phyloP scores from a whole-genome alignment of 1,140 invertebrate genomes.

The Psix sp. region DNA sequence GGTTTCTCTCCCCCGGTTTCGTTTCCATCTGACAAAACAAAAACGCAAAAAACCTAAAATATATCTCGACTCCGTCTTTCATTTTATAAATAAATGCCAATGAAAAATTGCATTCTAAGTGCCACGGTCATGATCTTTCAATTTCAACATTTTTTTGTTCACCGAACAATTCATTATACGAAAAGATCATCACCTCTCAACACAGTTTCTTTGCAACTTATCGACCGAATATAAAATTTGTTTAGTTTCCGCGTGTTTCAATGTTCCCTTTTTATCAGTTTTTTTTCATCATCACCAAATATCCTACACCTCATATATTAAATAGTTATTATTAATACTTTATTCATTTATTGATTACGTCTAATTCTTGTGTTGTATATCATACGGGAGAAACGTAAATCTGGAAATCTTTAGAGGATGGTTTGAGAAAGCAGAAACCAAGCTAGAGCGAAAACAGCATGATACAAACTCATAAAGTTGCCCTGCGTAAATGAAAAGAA shows the following conservation, averaged over 20 bases:
- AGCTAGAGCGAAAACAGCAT: no score
- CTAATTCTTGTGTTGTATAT: conserved; percentile 68
- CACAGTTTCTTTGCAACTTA: conserved; percentile 56
- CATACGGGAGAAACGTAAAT: conserved; percentile 63
- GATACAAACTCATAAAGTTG: no score
- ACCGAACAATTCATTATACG: conserved; percentile 29
- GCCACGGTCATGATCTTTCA: conserved; percentile 6
- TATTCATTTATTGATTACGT: conserved; percentile 67
- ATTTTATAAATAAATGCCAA: conserved; percentile 26
- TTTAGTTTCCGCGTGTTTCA: conserved; percentile 10
- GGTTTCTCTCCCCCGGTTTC: conserved; percentile 1
- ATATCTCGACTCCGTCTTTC: conserved; percentile 5
- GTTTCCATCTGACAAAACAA: conserved; percentile 2
- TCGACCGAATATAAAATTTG: conserved; percentile 50
- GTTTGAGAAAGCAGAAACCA: conserved; percentile 23
- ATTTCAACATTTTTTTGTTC: conserved; percentile 5
- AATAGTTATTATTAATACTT: conserved; percentile 67
- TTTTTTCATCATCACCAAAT: conserved; percentile 35
- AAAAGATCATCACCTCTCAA: conserved; percentile 29
- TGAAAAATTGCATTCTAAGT: conserved; percentile 20
- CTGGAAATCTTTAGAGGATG: conserved; percentile 31
- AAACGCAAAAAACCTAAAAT: conserved; percentile 20
- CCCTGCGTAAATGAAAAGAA: no score
- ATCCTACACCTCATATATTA: conserved; percentile 62
- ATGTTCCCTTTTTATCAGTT: conserved; percentile 7